Evolutionary conservation across 2,797 vertebrate species (phyloP), one percentile per base, ranked within the genome.

Genomic region (Adelosebastes latens): DNA sequence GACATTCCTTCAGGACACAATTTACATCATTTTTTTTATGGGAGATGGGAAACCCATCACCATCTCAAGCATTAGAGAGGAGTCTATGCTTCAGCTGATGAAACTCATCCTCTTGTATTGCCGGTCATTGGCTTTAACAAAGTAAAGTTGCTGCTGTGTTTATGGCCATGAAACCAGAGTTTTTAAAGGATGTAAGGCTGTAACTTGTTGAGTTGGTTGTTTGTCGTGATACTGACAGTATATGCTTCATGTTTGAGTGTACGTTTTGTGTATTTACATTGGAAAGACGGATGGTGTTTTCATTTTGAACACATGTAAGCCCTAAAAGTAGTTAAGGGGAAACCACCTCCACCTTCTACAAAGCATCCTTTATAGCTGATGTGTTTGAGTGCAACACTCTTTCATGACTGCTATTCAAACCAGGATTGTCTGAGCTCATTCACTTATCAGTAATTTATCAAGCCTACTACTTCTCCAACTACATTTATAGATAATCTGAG

Each of bases 1-100:
- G 34, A 67, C 60, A 63, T 84, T 82, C 62, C 34, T 76, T 77
- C 68, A 67, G 25, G 49, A 59, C 36, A 69, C 22, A 46, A 24
- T 52, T 60, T 72, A 62, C 11, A 31, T 61, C 16, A 20, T 68
- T 2, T 55, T 73, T 24, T 62, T 56, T 7, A 27, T 20, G 36
- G 34, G 8, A 46, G 9, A 58, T 29, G 36, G 34, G 52, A 58
- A 70, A 65, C 25, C 18, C 22, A 52, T 25, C 42, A 8, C 58
- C 4, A 13, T 18, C 11, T 42, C 39, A n/a, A 29, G 20, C 31
- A n/a, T 71, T 72, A 24, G 5, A n/a, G 8, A 72, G 18, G 31
- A 5, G n/a, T 59, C 25, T 14, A 39, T 13, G 20, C 53, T 32
- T 39, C 29, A 49, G 36, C 16, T 53, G 24, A 60, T 73, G 39